Evolutionary conservation across 2,113 vertebrate genomes (phyloP).

Genomic region (Phylloscopus whistleri): DNA sequence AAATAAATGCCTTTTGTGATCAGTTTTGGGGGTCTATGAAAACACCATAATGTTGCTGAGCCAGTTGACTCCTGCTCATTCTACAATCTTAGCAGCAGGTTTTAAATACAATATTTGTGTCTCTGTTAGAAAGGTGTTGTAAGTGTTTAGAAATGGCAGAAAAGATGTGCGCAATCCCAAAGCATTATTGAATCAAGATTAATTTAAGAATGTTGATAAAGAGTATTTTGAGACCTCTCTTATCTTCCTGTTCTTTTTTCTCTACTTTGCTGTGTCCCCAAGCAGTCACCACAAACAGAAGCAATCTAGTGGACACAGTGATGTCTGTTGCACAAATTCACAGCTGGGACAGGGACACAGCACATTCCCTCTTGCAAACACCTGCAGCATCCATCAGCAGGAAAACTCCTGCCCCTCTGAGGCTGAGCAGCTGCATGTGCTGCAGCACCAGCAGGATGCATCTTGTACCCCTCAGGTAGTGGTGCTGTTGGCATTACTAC

Average conservation of each 20-base stretch:
- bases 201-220: background rate
- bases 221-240: fast-evolving
- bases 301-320: background rate
- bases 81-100: background rate
- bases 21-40: background rate
- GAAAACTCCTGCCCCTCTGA: background rate
- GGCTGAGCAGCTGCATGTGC: background rate
- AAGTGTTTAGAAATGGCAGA: background rate
- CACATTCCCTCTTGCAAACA: fast-evolving
- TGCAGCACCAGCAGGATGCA: background rate
- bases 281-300: background rate
- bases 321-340: background rate
- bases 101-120: conserved; percentile 32
- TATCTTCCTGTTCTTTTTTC: fast-evolving
- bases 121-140: background rate
- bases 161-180: background rate
- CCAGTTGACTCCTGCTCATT: background rate
- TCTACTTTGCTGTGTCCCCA: background rate
- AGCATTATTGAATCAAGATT: background rate
- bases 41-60: background rate
- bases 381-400: background rate
- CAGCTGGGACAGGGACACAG: background rate
- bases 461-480: background rate
- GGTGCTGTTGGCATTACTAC: background rate
- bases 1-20: background rate